Evolutionary conservation across 2,888 invertebrate genomes (phyloP).

Genomic region (Xestia xanthographa): DNA sequence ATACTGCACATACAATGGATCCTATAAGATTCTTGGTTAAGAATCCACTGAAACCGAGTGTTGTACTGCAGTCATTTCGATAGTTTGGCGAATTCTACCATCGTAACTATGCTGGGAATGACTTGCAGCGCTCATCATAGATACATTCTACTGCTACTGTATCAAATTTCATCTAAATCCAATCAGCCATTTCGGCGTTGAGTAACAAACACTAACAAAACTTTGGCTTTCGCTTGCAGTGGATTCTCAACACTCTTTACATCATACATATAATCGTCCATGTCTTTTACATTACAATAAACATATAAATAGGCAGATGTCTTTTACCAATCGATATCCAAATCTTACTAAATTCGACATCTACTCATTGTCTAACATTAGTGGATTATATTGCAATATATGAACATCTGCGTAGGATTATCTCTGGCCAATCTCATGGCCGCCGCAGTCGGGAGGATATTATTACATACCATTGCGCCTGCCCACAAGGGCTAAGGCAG

Average conservation of each 20-base stretch:
- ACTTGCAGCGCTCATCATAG: not conserved
- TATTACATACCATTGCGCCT: not conserved
- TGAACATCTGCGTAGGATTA: not conserved
- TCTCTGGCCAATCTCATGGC: not conserved
- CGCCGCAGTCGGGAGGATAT: not conserved
- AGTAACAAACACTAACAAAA: constrained; percentile 10
- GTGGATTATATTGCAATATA: constrained; percentile 52
- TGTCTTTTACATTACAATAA: constrained; percentile 47
- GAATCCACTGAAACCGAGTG: constrained; percentile 37
- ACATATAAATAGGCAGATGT: constrained; percentile 39
- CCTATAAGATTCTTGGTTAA: constrained; percentile 12
- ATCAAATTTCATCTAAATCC: constrained; percentile 29
- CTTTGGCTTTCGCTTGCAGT: constrained; percentile 47
- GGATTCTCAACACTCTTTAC: constrained; percentile 39
- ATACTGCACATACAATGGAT: constrained; percentile 33
- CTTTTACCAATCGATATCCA: constrained; percentile 33
- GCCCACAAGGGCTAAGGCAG: not conserved
- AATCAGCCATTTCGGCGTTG: constrained; percentile 4
- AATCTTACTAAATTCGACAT: constrained; percentile 36
- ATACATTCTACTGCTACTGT: not conserved
- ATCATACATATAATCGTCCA: constrained; percentile 33
- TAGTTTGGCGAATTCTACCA: not conserved
- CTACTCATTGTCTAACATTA: constrained; percentile 44
- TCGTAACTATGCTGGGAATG: not conserved
- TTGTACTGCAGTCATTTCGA: not conserved